These are phyloP conservation scores for Furcula furcula DNA, from an alignment of 2,888 invertebrate genomes.

Conservation along the genomic window DNA sequence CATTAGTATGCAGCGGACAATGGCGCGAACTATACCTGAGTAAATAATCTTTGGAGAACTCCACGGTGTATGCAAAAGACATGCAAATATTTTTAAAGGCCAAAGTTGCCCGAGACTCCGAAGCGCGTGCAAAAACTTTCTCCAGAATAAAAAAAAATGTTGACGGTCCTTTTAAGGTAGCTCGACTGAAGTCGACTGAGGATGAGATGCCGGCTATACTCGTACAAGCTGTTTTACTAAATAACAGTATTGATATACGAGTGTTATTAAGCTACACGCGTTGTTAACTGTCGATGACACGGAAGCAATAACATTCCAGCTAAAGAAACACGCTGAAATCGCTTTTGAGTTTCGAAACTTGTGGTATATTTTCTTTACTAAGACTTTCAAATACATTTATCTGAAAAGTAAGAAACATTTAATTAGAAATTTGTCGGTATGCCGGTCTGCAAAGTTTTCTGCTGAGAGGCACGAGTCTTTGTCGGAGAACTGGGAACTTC, in stretches of 20 bases:
- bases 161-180: constrained; percentile 65
- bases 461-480: constrained; percentile 35
- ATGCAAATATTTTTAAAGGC: constrained; percentile 71
- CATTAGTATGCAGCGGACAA: constrained; percentile 26
- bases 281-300: constrained; percentile 27
- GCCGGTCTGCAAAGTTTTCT: constrained; percentile 50
- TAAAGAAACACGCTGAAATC: constrained; percentile 20
- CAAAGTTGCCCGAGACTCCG: constrained; percentile 45
- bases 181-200: constrained; percentile 38
- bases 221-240: constrained; percentile 37
- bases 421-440: constrained; percentile 40
- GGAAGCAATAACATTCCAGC: constrained; percentile 20
- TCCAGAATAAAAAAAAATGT: constrained; percentile 60
- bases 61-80: constrained; percentile 52
- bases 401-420: constrained; percentile 19
- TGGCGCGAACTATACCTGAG: constrained; percentile 19
- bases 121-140: constrained; percentile 59
- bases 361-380: constrained; percentile 8
- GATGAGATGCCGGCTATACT: constrained; percentile 45
- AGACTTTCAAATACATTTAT: neutral
- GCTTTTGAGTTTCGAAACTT: constrained; percentile 10
- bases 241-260: constrained; percentile 45
- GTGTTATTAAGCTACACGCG: constrained; percentile 40
- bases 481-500: constrained; percentile 12
- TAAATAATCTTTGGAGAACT: constrained; percentile 44